Conservation (phyloP, 2,113 vertebrate genomes). For the Sorex fumeus region DNA sequence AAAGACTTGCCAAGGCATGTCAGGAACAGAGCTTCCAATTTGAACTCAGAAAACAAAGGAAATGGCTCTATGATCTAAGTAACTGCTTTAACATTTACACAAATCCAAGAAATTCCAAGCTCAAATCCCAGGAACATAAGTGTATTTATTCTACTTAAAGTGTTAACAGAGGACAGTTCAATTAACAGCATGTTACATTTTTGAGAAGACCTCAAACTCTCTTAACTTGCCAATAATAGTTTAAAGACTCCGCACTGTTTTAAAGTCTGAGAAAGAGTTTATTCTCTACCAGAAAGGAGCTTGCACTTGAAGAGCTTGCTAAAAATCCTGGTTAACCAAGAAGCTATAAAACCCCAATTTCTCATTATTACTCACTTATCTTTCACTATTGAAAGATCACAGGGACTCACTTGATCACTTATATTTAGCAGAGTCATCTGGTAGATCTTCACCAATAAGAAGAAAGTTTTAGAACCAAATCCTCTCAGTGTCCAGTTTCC, state of each 20-base stretch:
- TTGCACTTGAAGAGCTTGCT: conserved; percentile 57
- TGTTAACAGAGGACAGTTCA: conserved; percentile 79
- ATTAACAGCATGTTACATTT: conserved; percentile 79
- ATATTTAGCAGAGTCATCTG: conserved; percentile 44
- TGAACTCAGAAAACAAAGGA: conserved; percentile 72
- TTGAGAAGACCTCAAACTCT: conserved; percentile 76
- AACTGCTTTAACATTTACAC: conserved; percentile 69
- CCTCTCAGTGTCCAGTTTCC: neutral
- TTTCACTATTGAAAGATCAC: conserved; percentile 52
- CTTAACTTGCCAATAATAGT: conserved; percentile 75
- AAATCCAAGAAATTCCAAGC: conserved; percentile 71
- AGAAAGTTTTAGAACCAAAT: conserved; percentile 20
- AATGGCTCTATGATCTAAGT: conserved; percentile 65
- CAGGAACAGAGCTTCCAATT: conserved; percentile 69
- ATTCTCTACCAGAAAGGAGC: conserved; percentile 50
- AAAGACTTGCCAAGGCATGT: conserved; percentile 69
- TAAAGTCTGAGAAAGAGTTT: conserved; percentile 69
- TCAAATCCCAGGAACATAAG: conserved; percentile 72
- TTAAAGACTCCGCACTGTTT: conserved; percentile 70
- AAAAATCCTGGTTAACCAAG: conserved; percentile 64
- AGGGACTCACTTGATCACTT: conserved; percentile 13
- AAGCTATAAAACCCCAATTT: conserved; percentile 51
- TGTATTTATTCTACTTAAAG: conserved; percentile 78
- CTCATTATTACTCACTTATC: neutral
- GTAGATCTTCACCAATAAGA: conserved; percentile 9